Base-by-base conservation (phyloP, 2,797 vertebrate species). In the Cuculus canorus region DNA sequence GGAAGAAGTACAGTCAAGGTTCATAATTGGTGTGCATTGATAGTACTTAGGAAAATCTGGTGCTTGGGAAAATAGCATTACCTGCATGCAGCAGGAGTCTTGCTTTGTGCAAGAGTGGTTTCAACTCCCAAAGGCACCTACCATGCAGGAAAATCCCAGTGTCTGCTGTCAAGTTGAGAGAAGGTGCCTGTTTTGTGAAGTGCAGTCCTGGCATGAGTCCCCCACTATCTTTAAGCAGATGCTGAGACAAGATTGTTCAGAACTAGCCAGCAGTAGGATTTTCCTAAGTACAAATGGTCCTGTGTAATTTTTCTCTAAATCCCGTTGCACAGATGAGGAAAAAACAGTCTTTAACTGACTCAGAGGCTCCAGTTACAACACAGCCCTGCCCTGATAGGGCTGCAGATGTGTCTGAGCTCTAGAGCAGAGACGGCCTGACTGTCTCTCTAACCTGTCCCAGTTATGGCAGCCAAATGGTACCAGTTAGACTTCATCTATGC, bases 121-220 rank as follows among this genome's bases (percentile, higher is more conserved):
- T 32, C 0, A 0, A 18, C 32, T 72, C 73, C 69, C 64, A 1
- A 2, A 21, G 69, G 81, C 33, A 47, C 48, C 25, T 59, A 10
- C 43, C 1, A 0, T 0, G 2, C n/a, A 16, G 52, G 39, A 18
- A 50, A n/a, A 17, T 8, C 1, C 5, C 48, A 70, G 28, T 5
- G 33, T 50, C 63, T 30, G 32, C 57, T 22, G 10, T 19, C 15
- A 2, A 13, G 54, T 35, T 0, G 2, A 5, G 71, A 63, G 30
- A 6, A 3, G 43, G 1, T 13, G 22, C 52, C 37, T 3, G 6
- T 41, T n/a, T 5, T 0, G 3, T 7, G 39, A 24, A n/a, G 32
- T 3, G n/a, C 52, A 6, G 28, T 9, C 6, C 33, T 30, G 69
- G 73, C 47, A 27, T 1, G 0, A 35, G n/a, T 52, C 70, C 37